Conservation (phyloP, 2,113 vertebrate genomes). For the Brachypodius melanocephalos region DNA sequence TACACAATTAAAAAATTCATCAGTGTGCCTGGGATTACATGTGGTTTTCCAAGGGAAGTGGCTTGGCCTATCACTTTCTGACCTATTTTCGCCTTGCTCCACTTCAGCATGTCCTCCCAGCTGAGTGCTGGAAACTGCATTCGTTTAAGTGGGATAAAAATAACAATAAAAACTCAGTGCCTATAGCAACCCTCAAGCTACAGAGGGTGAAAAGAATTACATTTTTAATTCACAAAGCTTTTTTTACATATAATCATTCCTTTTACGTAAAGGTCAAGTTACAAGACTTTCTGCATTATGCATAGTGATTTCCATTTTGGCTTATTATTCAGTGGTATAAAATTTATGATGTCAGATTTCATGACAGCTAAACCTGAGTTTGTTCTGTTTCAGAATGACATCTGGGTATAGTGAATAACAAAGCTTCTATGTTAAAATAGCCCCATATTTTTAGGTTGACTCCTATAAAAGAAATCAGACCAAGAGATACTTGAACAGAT, state of each 20-base stretch:
- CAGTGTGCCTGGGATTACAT: background rate
- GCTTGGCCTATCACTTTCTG: background rate
- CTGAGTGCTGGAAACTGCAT: background rate
- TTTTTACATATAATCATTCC: constrained; percentile 48
- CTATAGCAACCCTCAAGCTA: constrained; percentile 38
- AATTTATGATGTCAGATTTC: constrained; percentile 56
- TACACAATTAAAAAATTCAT: background rate
- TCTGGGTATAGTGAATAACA: constrained; percentile 22
- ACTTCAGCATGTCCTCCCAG: background rate
- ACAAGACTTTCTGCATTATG: constrained; percentile 48
- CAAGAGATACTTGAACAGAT: background rate
- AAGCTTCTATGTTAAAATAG: background rate
- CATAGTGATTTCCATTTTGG: constrained; percentile 64
- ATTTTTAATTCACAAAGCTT: constrained; percentile 40
- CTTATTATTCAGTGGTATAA: constrained; percentile 53
- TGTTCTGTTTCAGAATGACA: constrained; percentile 40
- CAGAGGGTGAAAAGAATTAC: constrained; percentile 36
- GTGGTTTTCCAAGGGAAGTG: background rate
- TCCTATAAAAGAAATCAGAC: background rate
- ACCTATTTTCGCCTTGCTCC: background rate
- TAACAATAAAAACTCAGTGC: constrained; percentile 53
- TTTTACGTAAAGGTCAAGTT: constrained; percentile 67
- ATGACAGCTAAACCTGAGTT: constrained; percentile 57
- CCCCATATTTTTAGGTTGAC: background rate
- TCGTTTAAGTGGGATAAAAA: constrained; percentile 27